Evolutionary conservation across 2,888 invertebrate genomes (phyloP).

Genomic region (Tipula helvola): DNA sequence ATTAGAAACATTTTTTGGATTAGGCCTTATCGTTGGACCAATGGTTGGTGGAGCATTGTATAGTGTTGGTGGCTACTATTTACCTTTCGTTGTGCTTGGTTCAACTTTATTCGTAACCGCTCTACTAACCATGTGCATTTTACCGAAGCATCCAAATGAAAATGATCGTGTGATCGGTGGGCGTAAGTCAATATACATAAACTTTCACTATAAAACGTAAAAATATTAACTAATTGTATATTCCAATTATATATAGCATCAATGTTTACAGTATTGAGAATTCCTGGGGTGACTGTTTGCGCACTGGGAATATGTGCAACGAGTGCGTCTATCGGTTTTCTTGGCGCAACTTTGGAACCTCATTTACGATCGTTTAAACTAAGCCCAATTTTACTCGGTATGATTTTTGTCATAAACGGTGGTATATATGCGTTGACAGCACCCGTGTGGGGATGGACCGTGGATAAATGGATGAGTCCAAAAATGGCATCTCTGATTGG

Average conservation of each 20-base stretch:
- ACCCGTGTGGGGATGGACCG: slow-evolving; percentile 68
- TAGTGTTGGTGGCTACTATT: slow-evolving; percentile 60
- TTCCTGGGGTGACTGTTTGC: slow-evolving; percentile 62
- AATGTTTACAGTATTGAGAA: slow-evolving; percentile 48
- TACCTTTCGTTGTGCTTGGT: slow-evolving; percentile 73
- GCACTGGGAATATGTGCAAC: slow-evolving; percentile 61
- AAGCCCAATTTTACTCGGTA: slow-evolving; percentile 34
- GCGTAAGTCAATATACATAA: slow-evolving; percentile 36
- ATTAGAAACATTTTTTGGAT: slow-evolving; percentile 77
- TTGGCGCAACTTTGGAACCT: slow-evolving; percentile 79
- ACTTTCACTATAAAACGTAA: background rate
- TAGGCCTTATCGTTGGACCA: slow-evolving; percentile 79
- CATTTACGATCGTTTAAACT: slow-evolving; percentile 47
- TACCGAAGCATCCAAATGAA: slow-evolving; percentile 49
- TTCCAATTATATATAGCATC: slow-evolving; percentile 39
- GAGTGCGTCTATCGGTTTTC: slow-evolving; percentile 72
- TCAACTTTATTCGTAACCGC: slow-evolving; percentile 61
- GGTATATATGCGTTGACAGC: slow-evolving; percentile 68
- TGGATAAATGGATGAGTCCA: slow-evolving; percentile 55
- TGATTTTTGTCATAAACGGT: slow-evolving; percentile 77
- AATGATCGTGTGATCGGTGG: slow-evolving; percentile 44
- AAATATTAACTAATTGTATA: background rate
- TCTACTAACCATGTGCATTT: slow-evolving; percentile 55
- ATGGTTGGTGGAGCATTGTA: slow-evolving; percentile 80
- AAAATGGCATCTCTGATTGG: slow-evolving; percentile 57